Evolutionary conservation across 2,888 invertebrate genomes (phyloP).

Genomic region (Blomia tropicalis): DNA sequence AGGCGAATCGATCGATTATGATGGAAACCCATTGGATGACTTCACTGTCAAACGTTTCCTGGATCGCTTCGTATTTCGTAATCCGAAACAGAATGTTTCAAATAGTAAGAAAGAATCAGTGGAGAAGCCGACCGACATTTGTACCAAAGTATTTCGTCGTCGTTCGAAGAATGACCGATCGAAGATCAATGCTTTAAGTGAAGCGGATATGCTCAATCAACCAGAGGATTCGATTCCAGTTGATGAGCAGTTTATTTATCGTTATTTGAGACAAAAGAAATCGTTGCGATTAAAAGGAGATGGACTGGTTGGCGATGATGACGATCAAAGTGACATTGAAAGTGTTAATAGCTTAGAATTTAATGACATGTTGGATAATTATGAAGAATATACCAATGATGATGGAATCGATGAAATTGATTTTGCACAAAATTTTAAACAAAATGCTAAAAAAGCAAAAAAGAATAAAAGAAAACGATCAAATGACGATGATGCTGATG

Average conservation of each 20-base stretch:
- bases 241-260: slow-evolving; percentile 70
- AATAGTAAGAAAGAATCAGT: neutral
- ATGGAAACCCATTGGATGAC: slow-evolving; percentile 83
- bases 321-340: slow-evolving; percentile 44
- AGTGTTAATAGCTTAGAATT: slow-evolving; percentile 64
- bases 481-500: slow-evolving; percentile 32
- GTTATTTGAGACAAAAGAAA: slow-evolving; percentile 37
- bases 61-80: slow-evolving; percentile 87
- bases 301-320: slow-evolving; percentile 40
- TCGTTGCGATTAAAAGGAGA: slow-evolving; percentile 26
- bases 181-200: slow-evolving; percentile 46
- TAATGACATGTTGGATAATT: slow-evolving; percentile 48
- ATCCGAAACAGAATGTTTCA: slow-evolving; percentile 41
- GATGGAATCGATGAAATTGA: slow-evolving; percentile 46
- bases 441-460: slow-evolving; percentile 24
- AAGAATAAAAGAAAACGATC: slow-evolving; percentile 31
- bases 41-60: slow-evolving; percentile 76
- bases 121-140: neutral
- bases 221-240: slow-evolving; percentile 50
- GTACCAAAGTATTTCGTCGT: slow-evolving; percentile 29
- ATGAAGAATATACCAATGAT: slow-evolving; percentile 33
- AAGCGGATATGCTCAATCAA: slow-evolving; percentile 25
- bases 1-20: slow-evolving; percentile 51
- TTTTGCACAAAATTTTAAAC: slow-evolving; percentile 41
- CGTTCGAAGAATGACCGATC: slow-evolving; percentile 38